A percentile compares a stretch with the other conserved stretches of the same genome.
phyloP scores from a whole-genome alignment of 92 coral and sea anemone species.

The Phymanthus crucifer region DNA sequence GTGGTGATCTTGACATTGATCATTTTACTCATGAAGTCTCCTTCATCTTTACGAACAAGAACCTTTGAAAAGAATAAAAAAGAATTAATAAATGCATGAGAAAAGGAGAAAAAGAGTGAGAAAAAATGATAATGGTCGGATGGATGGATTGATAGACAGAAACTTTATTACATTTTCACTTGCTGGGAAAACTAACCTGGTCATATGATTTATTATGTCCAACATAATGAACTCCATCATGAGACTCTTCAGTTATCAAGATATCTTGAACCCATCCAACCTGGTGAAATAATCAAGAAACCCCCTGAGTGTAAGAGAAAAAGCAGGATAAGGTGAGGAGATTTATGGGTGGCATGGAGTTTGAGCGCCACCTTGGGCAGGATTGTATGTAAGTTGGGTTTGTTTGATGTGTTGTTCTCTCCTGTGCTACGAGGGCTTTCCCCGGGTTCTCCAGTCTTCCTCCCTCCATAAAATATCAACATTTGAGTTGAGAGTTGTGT shows the following conservation, averaged over 20 bases:
- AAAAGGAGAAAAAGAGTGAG: not conserved
- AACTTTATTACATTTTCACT: too few species aligned
- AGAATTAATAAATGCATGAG: not conserved
- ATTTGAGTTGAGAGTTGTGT: too few species aligned
- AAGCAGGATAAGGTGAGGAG: too few species aligned
- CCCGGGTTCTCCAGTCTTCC: too few species aligned
- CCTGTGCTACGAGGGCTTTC: too few species aligned
- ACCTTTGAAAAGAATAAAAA: constrained; percentile 53
- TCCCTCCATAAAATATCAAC: too few species aligned
- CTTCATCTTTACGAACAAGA: constrained; percentile 90
- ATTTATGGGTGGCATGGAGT: not conserved
- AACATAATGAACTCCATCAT: constrained; percentile 85
- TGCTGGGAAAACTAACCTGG: constrained; percentile 61
- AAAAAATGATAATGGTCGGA: not conserved
- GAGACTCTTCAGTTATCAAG: constrained; percentile 92
- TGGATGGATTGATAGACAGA: too few species aligned
- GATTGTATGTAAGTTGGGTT: too few species aligned
- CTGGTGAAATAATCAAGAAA: constrained; percentile 27
- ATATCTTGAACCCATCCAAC: constrained; percentile 78
- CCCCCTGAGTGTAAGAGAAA: too few species aligned
- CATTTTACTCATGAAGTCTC: constrained; percentile 94
- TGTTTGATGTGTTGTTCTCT: too few species aligned
- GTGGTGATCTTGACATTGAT: constrained; percentile 77
- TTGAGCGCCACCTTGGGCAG: too few species aligned
- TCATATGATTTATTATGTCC: constrained; percentile 93